Percentiles rank a stretch among this genome's conserved stretches.
These are phyloP conservation scores for Drosophila novamexicana DNA, from an alignment of 1,140 invertebrate genomes.

Conservation along the genomic window DNA sequence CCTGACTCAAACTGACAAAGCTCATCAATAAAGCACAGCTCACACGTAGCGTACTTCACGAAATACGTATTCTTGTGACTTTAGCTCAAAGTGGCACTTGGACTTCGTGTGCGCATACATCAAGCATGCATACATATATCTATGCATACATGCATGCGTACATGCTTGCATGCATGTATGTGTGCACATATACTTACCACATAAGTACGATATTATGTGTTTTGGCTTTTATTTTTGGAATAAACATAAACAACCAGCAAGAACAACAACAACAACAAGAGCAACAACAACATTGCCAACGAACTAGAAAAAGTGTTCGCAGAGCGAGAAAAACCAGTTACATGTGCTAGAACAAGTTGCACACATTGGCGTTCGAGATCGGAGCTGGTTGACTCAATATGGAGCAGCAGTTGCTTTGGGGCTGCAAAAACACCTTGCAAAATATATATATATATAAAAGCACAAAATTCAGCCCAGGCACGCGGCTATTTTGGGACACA, in stretches of 20 bases:
- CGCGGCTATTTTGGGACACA: slow-evolving; percentile 39
- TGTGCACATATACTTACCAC: slow-evolving; percentile 2
- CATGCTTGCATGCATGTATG: slow-evolving; percentile 3
- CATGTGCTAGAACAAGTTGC: slow-evolving; percentile 68
- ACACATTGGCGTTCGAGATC: slow-evolving; percentile 27
- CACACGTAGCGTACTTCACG: slow-evolving; percentile 48
- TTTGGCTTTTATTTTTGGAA: slow-evolving; percentile 74
- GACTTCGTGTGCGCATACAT: slow-evolving; percentile 39
- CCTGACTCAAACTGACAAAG: not conserved
- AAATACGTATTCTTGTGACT: slow-evolving; percentile 43
- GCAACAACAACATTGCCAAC: slow-evolving; percentile 11
- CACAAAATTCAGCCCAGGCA: slow-evolving; percentile 11
- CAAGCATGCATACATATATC: not conserved
- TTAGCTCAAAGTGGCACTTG: slow-evolving; percentile 56
- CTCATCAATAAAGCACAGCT: slow-evolving; percentile 58
- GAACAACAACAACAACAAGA: slow-evolving; percentile 36
- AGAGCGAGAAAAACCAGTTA: slow-evolving; percentile 58
- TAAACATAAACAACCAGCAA: slow-evolving; percentile 69
- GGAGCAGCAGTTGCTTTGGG: slow-evolving; percentile 41
- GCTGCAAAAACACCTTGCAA: slow-evolving; percentile 35
- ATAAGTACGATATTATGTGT: slow-evolving; percentile 18
- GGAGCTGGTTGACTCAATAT: slow-evolving; percentile 49
- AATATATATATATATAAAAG: slow-evolving; percentile 12
- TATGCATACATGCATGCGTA: not conserved
- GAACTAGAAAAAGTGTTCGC: slow-evolving; percentile 40